Conservation (phyloP, 2,888 invertebrate genomes). For the Lasius fuliginosus region DNA sequence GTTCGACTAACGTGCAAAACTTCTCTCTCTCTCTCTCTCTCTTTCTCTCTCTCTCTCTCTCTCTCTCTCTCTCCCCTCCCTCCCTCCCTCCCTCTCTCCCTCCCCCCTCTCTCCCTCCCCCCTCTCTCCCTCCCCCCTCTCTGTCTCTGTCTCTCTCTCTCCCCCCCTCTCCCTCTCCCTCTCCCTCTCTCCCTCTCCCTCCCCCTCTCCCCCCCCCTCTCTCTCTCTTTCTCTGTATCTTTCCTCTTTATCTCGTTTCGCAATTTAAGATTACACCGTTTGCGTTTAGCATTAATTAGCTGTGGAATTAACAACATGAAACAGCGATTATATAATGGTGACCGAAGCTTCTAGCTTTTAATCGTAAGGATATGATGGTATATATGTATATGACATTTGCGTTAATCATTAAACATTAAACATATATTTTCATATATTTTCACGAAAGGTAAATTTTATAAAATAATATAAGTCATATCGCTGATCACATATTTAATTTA, state of each 20-base stretch:
- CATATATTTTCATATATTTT: background rate
- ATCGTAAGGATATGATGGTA: background rate
- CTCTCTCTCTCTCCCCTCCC: constrained; percentile 29
- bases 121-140: no score
- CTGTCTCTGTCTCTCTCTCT: no score
- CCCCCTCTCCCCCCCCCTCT: no score
- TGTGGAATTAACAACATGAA: constrained; percentile 13
- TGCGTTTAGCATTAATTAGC: constrained; percentile 60
- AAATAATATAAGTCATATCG: background rate
- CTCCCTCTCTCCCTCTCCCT: no score
- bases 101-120: no score
- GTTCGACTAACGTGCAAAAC: constrained; percentile 15
- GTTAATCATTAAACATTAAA: background rate
- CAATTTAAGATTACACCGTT: constrained; percentile 48
- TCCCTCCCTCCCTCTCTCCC: no score
- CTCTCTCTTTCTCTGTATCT: constrained; percentile 16
- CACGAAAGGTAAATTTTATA: background rate
- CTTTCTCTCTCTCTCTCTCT: constrained; percentile 29
- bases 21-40: background rate
- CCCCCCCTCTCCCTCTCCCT: no score
- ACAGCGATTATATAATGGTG: constrained; percentile 2
- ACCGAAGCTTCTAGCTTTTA: background rate
- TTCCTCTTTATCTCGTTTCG: background rate
- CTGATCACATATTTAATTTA: background rate
- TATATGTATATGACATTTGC: background rate